Evolutionary conservation across 2,113 vertebrate genomes (phyloP), one percentile per base, ranked within the genome.

Genomic region (Xenus cinereus): DNA sequence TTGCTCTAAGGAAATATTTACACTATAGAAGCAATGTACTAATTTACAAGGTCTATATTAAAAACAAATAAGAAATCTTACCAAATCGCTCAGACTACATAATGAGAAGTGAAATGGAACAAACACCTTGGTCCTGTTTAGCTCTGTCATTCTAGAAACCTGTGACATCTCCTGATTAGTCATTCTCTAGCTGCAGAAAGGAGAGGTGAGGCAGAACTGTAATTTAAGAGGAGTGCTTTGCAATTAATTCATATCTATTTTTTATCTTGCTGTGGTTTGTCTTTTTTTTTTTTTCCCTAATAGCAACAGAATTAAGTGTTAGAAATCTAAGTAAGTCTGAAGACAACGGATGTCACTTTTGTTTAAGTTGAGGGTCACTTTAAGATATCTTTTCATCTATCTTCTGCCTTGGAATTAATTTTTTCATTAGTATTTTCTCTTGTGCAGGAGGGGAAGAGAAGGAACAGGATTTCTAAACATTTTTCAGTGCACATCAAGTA

Each of bases 211-310:
- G 18, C 43, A 93, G 62, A 91, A 50, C 45, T 84, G 90, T 84
- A 97, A 94, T 91, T 80, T 80, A 84, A 94, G 82, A 94, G 15
- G 41, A 87, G 72, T 82, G 24, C 7, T 93, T 94, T 84, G 30
- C 75, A 94, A 94, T 94, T 90, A 95, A 93, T 88, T 95, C 23
- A 43, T 87, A 69, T 66, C 22, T 92, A 39, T 77, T 91, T 97
- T 95, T 92, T 83, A 39, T 53, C 59, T 88, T 79, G 11, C 32
- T 84, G 22, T 60, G 22, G n/a, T 68, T 45, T 67, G 33, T 0
- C 35, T 1, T 41, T 83, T 63, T 89, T 72, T 46, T 1, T 43
- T 43, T 83, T 64, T 89, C 66, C 21, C n/a, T 91, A 94, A 72
- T 1, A 7, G 27, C 19, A 89, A 68, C 11, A 90, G 46, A 92